phyloP scores from a whole-genome alignment of 1,140 invertebrate genomes.

The Luehdorfia chinensis region DNA sequence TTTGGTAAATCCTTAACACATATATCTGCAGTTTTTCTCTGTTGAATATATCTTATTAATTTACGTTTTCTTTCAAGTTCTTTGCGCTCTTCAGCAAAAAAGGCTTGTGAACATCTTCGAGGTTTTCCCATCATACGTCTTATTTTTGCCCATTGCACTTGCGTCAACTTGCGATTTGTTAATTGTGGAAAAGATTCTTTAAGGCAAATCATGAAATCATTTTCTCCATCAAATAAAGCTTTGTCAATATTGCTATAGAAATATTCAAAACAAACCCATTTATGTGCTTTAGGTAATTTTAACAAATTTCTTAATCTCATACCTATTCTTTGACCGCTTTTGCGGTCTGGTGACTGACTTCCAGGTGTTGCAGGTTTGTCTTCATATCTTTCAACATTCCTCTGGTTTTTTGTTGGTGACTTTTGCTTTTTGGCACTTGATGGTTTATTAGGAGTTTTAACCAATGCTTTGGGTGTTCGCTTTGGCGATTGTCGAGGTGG shows the following conservation, averaged over 20 bases:
- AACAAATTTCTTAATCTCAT: slow-evolving; percentile 95
- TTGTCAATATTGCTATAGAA: slow-evolving; percentile 99
- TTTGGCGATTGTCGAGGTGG: slow-evolving; percentile 83
- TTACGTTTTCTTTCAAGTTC: slow-evolving; percentile 94
- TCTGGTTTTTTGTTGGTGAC: slow-evolving; percentile 62
- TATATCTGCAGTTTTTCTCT: slow-evolving; percentile 92
- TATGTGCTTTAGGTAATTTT: slow-evolving; percentile 98
- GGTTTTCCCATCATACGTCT: slow-evolving; percentile 98
- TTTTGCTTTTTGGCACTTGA: slow-evolving; percentile 69
- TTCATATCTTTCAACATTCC: slow-evolving; percentile 46
- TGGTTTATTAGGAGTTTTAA: slow-evolving; percentile 76
- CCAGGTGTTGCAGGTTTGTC: slow-evolving; percentile 41
- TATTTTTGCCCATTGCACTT: slow-evolving; percentile 97
- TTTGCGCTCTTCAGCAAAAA: slow-evolving; percentile 96
- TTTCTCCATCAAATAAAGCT: slow-evolving; percentile 95
- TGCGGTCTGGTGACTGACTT: slow-evolving; percentile 81
- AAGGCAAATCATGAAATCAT: slow-evolving; percentile 97
- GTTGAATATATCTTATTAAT: slow-evolving; percentile 96
- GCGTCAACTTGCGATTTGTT: slow-evolving; percentile 89
- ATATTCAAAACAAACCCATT: slow-evolving; percentile 99
- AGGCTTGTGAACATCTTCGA: slow-evolving; percentile 93
- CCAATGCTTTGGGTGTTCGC: slow-evolving; percentile 76
- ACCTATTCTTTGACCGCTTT: slow-evolving; percentile 92
- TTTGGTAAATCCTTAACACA: slow-evolving; percentile 93
- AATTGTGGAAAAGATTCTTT: slow-evolving; percentile 96